Evolutionary conservation across 2,113 vertebrate genomes (phyloP), one percentile per base, ranked within the genome.

Genomic region (Heterocephalus glaber): DNA sequence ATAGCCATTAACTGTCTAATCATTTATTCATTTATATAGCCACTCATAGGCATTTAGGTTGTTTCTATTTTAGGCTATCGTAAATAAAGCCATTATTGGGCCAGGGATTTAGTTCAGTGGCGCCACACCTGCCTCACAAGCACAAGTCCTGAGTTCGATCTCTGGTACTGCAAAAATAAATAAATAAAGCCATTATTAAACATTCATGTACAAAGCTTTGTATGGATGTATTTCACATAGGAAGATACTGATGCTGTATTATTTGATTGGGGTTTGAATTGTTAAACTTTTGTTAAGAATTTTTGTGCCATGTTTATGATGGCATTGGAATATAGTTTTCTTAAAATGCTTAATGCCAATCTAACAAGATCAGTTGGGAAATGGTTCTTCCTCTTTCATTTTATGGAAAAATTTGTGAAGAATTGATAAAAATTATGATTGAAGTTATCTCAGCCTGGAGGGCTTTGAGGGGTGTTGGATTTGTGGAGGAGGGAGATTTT

Each of bases 221-320:
- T 52, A 49, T 56, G 49, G 52, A 68, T 41, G 41, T 66, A 86
- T 54, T 82, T 90, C 82, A 90, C 76, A 84, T 84, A 61, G 79
- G 76, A 38, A 95, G 90, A 96, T 79, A 52, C 12, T 56, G 82
- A 63, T 56, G 8, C 41, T 49, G 7, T 60, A n/a, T 63, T n/a
- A 66, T 68, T 89, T 82, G 54, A 79, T 90, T 90, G 19, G 47
- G 44, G 49, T 74, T 88, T 80, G 49, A 92, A 80, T 61, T 86
- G 24, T n/a, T 94, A 76, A 94, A 77, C n/a, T 24, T 77, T 60
- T 66, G 20, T 86, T 74, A 92, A 82, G 44, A 85, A 86, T 84
- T 79, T 79, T 52, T 91, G 33, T 97, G 74, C 76, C 58, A 16
- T 30, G 6, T 90, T 82, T 44, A 20, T 82, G 22, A 82, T 61